phyloP scores from a whole-genome alignment of 2,113 vertebrate species.

The Garra rufa region DNA sequence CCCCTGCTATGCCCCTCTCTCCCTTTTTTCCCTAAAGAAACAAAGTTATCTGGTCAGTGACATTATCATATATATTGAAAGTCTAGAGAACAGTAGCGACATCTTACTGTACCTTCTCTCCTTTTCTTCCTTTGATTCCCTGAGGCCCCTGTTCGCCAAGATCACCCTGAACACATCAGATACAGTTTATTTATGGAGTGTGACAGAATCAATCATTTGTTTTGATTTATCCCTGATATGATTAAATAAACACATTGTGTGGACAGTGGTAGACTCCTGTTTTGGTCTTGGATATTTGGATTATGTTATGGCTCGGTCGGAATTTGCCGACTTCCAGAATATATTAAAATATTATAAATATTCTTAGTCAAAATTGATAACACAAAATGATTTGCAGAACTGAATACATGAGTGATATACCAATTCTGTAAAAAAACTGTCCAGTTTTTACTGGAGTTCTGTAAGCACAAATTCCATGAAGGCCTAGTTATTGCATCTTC shows the following conservation, averaged over 20 bases:
- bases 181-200: background rate
- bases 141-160: constrained; percentile 72
- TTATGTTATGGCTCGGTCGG: background rate
- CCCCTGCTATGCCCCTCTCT: constrained; percentile 61
- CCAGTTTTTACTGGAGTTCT: background rate
- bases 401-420: background rate
- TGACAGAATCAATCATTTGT: background rate
- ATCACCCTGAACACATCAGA: constrained; percentile 70
- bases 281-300: background rate
- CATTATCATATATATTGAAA: background rate
- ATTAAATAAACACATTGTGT: background rate
- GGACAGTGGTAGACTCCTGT: background rate
- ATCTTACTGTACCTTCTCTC: constrained; percentile 67
- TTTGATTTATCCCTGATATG: background rate
- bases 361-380: background rate
- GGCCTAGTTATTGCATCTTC: background rate
- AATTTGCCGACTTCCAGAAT: background rate
- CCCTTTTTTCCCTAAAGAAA: constrained; percentile 75
- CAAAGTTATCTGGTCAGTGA: background rate
- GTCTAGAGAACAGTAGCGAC: background rate
- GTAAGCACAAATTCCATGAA: background rate
- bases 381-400: background rate
- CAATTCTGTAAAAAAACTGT: background rate
- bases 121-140: constrained; percentile 71
- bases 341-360: background rate